Percentiles rank a stretch among this genome's conserved stretches.
These are phyloP conservation scores for Ametastegia equiseti DNA, from an alignment of 2,888 invertebrate species.

Conservation along the genomic window DNA sequence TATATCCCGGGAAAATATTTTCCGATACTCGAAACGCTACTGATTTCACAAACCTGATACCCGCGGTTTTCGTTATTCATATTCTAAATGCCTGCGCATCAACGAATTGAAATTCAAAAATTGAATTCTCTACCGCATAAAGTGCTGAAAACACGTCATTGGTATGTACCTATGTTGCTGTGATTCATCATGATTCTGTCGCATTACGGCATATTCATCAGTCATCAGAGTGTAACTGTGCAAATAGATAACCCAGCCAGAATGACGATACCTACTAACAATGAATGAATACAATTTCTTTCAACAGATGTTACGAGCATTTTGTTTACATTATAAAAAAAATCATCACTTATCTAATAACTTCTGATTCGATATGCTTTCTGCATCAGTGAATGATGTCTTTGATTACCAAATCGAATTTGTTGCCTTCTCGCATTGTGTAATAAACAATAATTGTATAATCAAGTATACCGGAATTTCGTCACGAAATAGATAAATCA, in stretches of 20 bases:
- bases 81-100: not conserved
- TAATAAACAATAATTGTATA: not conserved
- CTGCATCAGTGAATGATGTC: too few species aligned
- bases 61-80: not conserved
- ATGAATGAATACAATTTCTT: not conserved
- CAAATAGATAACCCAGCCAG: not conserved
- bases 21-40: not conserved
- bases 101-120: not conserved
- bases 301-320: not conserved
- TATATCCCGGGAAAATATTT: not conserved
- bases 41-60: too few species aligned
- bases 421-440: not conserved
- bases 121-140: not conserved
- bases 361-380: not conserved
- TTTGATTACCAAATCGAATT: not conserved
- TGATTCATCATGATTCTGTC: slow-evolving; percentile 1
- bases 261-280: not conserved
- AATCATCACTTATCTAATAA: not conserved
- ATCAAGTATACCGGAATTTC: not conserved
- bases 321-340: not conserved
- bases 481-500: not conserved
- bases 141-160: too few species aligned
- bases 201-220: slow-evolving; percentile 4
- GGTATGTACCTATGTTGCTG: not conserved
- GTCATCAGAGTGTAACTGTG: slow-evolving; percentile 16